Conservation (phyloP, 2,113 vertebrate species). For the Pluvianellus socialis region DNA sequence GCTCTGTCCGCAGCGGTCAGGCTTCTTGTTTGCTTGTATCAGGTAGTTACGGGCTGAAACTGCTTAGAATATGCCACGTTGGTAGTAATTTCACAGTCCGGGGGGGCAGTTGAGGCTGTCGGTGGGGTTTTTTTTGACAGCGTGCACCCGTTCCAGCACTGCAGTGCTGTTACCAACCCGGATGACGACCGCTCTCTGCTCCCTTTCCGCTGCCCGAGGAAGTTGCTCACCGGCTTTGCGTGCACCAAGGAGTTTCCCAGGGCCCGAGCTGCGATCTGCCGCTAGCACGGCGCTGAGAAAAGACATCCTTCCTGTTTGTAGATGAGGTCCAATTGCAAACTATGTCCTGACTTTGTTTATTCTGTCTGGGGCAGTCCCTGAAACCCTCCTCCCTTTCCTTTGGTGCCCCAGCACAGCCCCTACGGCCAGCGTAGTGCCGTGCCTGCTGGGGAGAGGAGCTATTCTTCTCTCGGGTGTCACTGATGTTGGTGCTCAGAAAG, state of each 20-base stretch:
- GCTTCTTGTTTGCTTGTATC: background rate
- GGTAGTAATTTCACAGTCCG: no score
- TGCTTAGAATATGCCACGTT: background rate
- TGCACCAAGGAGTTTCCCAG: fast-evolving
- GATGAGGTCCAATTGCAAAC: background rate
- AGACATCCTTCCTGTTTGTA: background rate
- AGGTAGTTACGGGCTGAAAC: background rate
- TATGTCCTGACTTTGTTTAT: background rate
- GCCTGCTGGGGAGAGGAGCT: background rate
- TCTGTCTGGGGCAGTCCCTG: background rate
- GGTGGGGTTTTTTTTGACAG: background rate
- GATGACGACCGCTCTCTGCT: fast-evolving
- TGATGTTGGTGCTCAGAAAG: background rate
- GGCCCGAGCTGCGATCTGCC: background rate
- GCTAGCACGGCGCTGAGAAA: background rate
- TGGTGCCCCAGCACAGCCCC: fast-evolving
- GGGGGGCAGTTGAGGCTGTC: background rate
- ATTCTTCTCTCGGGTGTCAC: background rate
- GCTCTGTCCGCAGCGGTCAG: background rate
- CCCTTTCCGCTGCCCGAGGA: fast-evolving
- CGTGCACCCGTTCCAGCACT: fast-evolving
- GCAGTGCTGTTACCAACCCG: fast-evolving
- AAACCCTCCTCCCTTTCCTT: background rate
- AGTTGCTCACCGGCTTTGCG: background rate
- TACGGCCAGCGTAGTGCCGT: fast-evolving